phyloP scores from a whole-genome alignment of 2,888 invertebrate genomes.

The Gymnosoma rotundatum region DNA sequence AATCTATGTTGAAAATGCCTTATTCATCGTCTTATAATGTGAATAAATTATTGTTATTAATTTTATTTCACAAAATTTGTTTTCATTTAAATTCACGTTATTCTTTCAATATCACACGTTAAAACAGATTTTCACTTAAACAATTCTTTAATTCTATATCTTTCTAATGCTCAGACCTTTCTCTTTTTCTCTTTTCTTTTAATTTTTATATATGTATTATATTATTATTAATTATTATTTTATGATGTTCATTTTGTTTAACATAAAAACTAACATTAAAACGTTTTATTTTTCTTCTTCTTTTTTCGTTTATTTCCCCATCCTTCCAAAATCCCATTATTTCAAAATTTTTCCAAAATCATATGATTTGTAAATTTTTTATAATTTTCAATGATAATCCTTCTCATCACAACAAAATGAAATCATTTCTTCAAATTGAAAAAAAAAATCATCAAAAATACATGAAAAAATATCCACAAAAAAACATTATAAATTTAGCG shows the following conservation, averaged over 20 bases:
- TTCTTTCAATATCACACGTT: neutral
- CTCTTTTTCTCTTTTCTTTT: constrained; percentile 20
- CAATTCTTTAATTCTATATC: neutral
- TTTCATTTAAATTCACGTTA: neutral
- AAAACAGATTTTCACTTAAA: neutral
- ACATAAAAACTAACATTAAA: constrained; percentile 68
- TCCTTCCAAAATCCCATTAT: constrained; percentile 24
- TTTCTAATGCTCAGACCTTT: constrained; percentile 15
- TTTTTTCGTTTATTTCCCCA: constrained; percentile 61
- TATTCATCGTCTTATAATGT: neutral
- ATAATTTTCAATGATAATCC: constrained; percentile 40
- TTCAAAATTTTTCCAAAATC: constrained; percentile 56
- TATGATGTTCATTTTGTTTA: constrained; percentile 67
- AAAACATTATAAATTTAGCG: constrained; percentile 73
- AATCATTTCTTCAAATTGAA: constrained; percentile 38
- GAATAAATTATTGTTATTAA: neutral
- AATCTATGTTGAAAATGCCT: no score
- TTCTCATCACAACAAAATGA: constrained; percentile 50
- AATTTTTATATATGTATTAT: constrained; percentile 43
- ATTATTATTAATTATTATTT: constrained; percentile 53
- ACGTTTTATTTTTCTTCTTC: constrained; percentile 66
- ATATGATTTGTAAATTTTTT: constrained; percentile 57
- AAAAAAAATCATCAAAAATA: constrained; percentile 38
- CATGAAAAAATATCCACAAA: constrained; percentile 41
- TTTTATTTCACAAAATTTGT: neutral